Conservation (phyloP, 2,113 vertebrate genomes). For the Chloropsis cyanopogon region DNA sequence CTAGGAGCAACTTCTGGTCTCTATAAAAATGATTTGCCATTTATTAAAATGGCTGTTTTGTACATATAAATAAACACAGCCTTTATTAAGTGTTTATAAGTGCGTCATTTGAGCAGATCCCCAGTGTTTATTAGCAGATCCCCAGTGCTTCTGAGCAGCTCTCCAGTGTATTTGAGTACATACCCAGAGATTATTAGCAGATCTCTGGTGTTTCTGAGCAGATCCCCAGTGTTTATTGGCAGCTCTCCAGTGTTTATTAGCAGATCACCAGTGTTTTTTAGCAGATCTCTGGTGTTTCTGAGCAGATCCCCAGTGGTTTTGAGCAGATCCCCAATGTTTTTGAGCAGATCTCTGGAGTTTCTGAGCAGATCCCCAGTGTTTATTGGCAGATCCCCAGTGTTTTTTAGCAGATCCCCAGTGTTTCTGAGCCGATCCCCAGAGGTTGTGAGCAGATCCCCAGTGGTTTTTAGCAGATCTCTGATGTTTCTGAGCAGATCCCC, state of each 20-base stretch:
- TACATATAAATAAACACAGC: not conserved
- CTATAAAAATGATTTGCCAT: conserved; percentile 11
- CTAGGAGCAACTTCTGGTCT: not conserved
- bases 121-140: not conserved
- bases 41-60: not conserved
- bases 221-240: rapidly evolving
- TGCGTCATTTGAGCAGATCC: not conserved
- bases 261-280: rapidly evolving
- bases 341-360: rapidly evolving
- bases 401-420: not conserved
- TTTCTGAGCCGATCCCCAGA: not conserved
- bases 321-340: rapidly evolving
- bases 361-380: not conserved
- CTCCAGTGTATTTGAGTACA: not conserved
- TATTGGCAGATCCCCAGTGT: not conserved
- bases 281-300: rapidly evolving
- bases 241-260: no score
- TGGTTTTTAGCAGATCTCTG: not conserved
- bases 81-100: not conserved
- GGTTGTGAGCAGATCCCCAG: not conserved
- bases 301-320: rapidly evolving
- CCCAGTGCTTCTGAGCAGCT: not conserved
- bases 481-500: not conserved
- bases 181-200: not conserved
- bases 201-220: no score